These are phyloP conservation scores for Lycocorax pyrrhopterus DNA, from an alignment of 2,113 vertebrate species.

Conservation along the genomic window DNA sequence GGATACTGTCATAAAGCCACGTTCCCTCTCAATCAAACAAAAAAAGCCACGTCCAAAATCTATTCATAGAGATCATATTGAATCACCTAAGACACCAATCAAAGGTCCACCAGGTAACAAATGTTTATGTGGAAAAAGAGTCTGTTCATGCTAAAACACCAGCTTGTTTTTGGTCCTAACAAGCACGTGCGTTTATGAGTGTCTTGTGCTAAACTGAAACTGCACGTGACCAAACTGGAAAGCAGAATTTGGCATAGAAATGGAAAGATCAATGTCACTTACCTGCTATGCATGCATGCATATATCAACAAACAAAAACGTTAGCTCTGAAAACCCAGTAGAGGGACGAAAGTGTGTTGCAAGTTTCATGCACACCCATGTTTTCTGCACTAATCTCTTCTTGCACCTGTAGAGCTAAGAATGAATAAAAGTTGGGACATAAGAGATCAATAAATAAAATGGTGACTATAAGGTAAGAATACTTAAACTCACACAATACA, in stretches of 20 bases:
- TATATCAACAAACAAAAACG: background rate
- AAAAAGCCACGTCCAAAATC: constrained; percentile 92
- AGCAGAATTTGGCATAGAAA: background rate
- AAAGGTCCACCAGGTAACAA: constrained; percentile 90
- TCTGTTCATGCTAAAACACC: constrained; percentile 70
- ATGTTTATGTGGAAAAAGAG: background rate
- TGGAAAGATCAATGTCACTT: background rate
- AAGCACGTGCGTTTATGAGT: background rate
- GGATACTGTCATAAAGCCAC: constrained; percentile 88
- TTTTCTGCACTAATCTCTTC: background rate
- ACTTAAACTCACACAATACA: background rate
- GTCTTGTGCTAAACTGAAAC: background rate
- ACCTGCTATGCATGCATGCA: constrained; percentile 57
- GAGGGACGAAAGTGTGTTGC: background rate
- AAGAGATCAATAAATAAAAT: background rate
- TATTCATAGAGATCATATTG: constrained; percentile 89
- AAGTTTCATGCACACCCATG: background rate
- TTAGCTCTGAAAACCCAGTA: background rate
- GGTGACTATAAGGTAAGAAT: background rate
- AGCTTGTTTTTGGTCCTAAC: constrained; percentile 65
- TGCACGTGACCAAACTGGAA: constrained; percentile 30
- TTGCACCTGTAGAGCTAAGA: background rate
- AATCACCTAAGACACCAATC: constrained; percentile 88
- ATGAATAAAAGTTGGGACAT: background rate
- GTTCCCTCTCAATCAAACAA: constrained; percentile 77